These are phyloP conservation scores for Litocranius walleri DNA, from an alignment of 2,113 vertebrate genomes.

Conservation along the genomic window DNA sequence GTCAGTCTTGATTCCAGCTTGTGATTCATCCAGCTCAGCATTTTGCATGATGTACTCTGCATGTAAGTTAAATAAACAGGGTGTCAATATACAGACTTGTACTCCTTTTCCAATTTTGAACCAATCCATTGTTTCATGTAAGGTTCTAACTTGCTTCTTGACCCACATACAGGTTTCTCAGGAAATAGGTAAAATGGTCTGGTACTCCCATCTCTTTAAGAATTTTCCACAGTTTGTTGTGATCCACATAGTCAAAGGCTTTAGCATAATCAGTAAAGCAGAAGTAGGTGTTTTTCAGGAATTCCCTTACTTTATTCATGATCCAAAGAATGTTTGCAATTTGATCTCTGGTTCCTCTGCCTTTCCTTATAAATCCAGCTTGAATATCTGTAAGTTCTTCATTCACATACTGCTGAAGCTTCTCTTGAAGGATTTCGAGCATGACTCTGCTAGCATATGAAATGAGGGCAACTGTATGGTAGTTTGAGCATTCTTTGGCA, in stretches of 20 bases:
- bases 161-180: not conserved
- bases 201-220: not conserved
- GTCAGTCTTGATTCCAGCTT: not conserved
- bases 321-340: not conserved
- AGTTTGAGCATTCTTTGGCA: not conserved
- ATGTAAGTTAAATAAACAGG: not conserved
- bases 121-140: not conserved
- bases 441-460: not conserved
- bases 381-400: not conserved
- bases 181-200: not conserved
- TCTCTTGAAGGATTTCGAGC: not conserved
- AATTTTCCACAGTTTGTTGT: not conserved
- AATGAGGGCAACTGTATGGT: not conserved
- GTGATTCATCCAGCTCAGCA: not conserved
- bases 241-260: not conserved
- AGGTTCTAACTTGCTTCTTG: not conserved
- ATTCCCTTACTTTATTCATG: not conserved
- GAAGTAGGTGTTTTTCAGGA: not conserved
- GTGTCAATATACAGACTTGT: not conserved
- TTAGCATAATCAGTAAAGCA: not conserved
- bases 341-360: not conserved
- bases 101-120: not conserved
- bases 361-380: not conserved
- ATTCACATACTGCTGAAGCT: not conserved
- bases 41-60: not conserved